Evolutionary conservation across 2,797 vertebrate genomes (phyloP), one percentile per base, ranked within the genome.

Genomic region (Alca torda): DNA sequence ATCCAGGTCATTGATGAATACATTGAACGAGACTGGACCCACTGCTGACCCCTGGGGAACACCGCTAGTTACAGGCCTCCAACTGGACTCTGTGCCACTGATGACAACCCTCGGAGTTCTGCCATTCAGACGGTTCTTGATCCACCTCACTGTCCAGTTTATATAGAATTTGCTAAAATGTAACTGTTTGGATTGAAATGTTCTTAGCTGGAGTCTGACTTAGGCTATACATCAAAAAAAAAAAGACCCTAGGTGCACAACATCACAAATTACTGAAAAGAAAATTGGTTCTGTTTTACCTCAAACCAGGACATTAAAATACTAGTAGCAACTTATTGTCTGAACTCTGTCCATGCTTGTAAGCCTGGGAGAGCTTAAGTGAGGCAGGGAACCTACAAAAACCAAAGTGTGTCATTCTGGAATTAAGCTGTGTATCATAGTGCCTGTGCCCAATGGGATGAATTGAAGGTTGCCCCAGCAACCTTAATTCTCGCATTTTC

Each of bases 401-500:
- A 48, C 2, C 13, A 2, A 69, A 63, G n/a, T 41, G 8, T 87
- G 20, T 84, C 25, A 50, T 90, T 87, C 18, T 78, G 48, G 83
- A 90, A 80, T 95, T 94, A 94, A 87, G 24, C 56, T 63, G 31
- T 83, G 28, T 87, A 41, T 79, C 43, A 16, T 81, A 84, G 83
- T 70, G 56, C 18, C 59, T 91, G 39, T 60, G 45, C 53, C 60
- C 41, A 67, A 48, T 48, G 43, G 64, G 20, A 65, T 74, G 56
- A 94, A 78, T 35, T 59, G 26, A 93, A 74, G 60, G 94, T 95
- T 94, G 78, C 94, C 82, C 41, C 1, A 53, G 94, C 93, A 97
- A 95, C 95, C 84, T 91, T 85, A 95, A 48, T 77, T 92, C 87
- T 89, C 1, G 2, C 23, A 37, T 95, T 80, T 95, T 91, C 43